Conservation (phyloP, 2,888 invertebrate genomes). For the Ctena decussata region DNA sequence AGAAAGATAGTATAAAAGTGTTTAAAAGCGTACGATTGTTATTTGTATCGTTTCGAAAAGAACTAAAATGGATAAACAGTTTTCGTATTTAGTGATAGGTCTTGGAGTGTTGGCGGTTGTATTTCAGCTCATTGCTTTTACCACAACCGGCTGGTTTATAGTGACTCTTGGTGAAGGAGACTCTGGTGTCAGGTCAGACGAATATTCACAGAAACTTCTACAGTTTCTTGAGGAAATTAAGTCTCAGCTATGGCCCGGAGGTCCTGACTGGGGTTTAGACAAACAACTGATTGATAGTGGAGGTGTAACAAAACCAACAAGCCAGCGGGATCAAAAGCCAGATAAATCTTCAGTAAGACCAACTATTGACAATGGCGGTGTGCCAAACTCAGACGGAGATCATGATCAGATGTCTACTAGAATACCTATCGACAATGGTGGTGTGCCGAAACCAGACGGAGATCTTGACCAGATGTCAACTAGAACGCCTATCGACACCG, state of each 20-base stretch:
- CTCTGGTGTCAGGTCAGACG: not conserved
- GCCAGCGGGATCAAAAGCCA: not conserved
- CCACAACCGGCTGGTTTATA: not conserved
- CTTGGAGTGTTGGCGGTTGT: not conserved
- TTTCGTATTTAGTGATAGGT: not conserved
- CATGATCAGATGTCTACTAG: not conserved
- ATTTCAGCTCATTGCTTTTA: not conserved
- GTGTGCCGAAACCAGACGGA: not conserved
- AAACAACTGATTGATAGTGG: too few species aligned
- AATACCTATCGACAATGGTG: not conserved
- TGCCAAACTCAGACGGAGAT: not conserved
- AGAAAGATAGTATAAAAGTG: too few species aligned
- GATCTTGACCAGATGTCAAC: not conserved
- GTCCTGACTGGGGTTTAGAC: too few species aligned
- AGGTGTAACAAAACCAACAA: too few species aligned
- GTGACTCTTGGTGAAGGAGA: not conserved
- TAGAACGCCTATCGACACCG: not conserved
- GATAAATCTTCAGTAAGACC: not conserved
- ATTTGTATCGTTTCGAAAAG: too few species aligned
- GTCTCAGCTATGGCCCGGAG: not conserved
- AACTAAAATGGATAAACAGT: not conserved
- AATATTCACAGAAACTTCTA: not conserved
- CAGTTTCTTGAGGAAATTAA: not conserved
- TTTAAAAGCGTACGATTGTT: too few species aligned
- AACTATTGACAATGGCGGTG: not conserved